Conservation (phyloP, 2,113 vertebrate genomes). For the Desmodus rotundus region DNA sequence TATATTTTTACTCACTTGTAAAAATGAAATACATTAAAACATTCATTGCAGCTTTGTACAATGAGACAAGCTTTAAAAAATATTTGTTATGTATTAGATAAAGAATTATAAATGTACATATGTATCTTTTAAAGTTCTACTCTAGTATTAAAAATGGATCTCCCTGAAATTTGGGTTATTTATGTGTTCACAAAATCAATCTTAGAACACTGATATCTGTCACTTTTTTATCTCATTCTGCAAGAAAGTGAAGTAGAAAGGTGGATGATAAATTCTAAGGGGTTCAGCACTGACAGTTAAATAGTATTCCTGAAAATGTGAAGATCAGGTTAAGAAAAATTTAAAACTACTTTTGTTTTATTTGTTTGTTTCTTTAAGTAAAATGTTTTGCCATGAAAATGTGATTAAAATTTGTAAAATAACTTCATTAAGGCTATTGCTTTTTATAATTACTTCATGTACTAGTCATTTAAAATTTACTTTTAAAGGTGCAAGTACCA, state of each 20-base stretch:
- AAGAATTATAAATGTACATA: slow-evolving; percentile 8
- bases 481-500: neutral
- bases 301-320: slow-evolving; percentile 19
- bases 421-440: neutral
- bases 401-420: neutral
- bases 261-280: slow-evolving; percentile 32
- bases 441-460: neutral
- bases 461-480: neutral
- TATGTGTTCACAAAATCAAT: slow-evolving; percentile 52
- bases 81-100: neutral
- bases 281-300: slow-evolving; percentile 11
- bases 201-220: slow-evolving; percentile 50
- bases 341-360: slow-evolving; percentile 33
- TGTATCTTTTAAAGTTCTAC: neutral
- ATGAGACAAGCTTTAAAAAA: neutral
- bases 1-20: neutral
- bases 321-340: slow-evolving; percentile 15
- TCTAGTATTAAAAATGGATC: slow-evolving; percentile 12
- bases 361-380: neutral
- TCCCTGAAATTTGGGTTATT: slow-evolving; percentile 43
- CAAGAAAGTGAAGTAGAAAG: slow-evolving; percentile 33
- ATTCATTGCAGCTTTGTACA: neutral
- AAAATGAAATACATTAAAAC: slow-evolving; percentile 39
- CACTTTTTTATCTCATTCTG: slow-evolving; percentile 35
- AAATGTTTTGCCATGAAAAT: neutral